These are phyloP conservation scores for Synodontis membranacea DNA, from an alignment of 2,113 vertebrate species.

Conservation along the genomic window DNA sequence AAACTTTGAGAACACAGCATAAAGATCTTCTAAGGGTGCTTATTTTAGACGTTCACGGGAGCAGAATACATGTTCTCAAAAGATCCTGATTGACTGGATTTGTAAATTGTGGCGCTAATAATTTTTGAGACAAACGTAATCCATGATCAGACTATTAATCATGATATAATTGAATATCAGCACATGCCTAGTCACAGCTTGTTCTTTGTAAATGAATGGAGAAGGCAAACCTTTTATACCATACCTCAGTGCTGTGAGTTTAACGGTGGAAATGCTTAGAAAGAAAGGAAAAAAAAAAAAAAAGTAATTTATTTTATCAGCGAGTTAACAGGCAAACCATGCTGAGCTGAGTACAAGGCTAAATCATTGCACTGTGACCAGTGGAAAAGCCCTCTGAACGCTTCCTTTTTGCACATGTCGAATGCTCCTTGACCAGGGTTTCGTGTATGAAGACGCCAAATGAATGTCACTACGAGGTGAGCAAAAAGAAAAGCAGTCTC, in stretches of 20 bases:
- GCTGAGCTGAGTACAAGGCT: constrained; percentile 78
- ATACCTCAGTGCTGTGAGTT: constrained; percentile 97
- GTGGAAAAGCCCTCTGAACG: constrained; percentile 88
- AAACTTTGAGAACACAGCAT: not conserved
- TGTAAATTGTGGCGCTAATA: not conserved
- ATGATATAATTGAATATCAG: not conserved
- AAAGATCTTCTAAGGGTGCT: not conserved
- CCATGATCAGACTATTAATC: not conserved
- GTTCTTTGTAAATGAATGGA: constrained; percentile 77
- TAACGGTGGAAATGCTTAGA: constrained; percentile 84
- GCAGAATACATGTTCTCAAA: not conserved
- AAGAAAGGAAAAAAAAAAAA: constrained; percentile 27
- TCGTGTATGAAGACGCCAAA: constrained; percentile 86
- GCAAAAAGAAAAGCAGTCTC: constrained; percentile 80
- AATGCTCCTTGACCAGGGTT: constrained; percentile 83
- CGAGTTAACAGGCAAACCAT: constrained; percentile 76
- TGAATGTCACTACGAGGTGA: constrained; percentile 77
- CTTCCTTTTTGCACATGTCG: constrained; percentile 97
- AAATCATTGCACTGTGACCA: constrained; percentile 99
- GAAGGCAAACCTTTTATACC: constrained; percentile 82
- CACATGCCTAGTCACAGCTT: constrained; percentile 46
- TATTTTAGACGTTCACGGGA: not conserved
- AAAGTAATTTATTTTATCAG: constrained; percentile 82
- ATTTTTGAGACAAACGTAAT: not conserved
- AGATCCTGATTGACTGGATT: not conserved